Conservation (phyloP, 1,140 invertebrate species). For the Temnothorax longispinosus region DNA sequence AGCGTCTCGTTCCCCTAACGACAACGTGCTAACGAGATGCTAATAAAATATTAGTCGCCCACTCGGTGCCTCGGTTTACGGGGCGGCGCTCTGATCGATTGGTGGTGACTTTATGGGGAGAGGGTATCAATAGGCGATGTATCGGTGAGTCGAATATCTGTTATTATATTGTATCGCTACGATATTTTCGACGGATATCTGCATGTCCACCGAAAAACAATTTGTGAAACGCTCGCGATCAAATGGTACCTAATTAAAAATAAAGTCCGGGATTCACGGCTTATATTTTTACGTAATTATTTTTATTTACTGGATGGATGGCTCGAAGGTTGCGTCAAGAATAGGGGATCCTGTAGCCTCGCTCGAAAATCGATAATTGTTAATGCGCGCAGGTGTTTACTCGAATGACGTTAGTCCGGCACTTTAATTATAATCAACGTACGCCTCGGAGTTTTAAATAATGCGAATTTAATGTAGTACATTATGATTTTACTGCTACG, state of each 20-base stretch:
- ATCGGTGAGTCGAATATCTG: conserved; percentile 36
- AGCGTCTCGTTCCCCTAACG: conserved; percentile 70
- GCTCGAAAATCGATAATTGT: conserved; percentile 60
- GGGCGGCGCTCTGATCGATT: conserved; percentile 48
- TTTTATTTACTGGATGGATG: conserved; percentile 58
- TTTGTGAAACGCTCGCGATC: neutral
- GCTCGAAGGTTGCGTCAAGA: conserved; percentile 59
- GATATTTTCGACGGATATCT: conserved; percentile 13
- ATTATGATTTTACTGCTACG: neutral
- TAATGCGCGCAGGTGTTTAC: conserved; percentile 62
- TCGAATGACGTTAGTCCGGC: conserved; percentile 59
- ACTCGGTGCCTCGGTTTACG: conserved; percentile 61
- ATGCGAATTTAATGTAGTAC: conserved; percentile 46
- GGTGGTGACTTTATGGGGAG: neutral
- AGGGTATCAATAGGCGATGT: conserved; percentile 18
- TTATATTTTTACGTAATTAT: conserved; percentile 60
- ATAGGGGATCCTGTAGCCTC: conserved; percentile 55
- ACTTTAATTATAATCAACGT: conserved; percentile 62
- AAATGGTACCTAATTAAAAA: conserved; percentile 21
- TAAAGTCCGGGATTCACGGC: neutral
- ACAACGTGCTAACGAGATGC: conserved; percentile 78
- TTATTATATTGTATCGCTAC: neutral
- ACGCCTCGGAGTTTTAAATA: conserved; percentile 50
- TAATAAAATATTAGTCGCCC: conserved; percentile 78
- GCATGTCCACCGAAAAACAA: neutral